Evolutionary conservation across 2,888 invertebrate species (phyloP).

Genomic region (Chrysina gloriosa): DNA sequence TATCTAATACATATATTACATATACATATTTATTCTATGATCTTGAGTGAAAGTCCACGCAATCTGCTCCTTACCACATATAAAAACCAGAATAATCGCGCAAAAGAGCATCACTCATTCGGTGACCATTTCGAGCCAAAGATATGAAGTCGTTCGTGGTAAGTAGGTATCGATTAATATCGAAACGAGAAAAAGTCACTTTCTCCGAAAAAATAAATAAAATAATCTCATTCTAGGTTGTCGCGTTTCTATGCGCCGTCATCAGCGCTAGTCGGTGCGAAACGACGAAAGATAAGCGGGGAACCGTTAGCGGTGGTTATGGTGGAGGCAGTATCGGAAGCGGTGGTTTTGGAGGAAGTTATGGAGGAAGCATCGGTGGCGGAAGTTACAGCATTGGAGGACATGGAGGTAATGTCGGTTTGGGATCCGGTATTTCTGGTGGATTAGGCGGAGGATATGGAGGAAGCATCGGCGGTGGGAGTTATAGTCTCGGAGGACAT

Average conservation of each 20-base stretch:
- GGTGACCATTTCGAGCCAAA: conserved; percentile 37
- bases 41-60: conserved; percentile 30
- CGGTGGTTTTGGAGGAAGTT: conserved; percentile 42
- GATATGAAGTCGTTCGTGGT: conserved; percentile 46
- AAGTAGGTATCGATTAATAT: too few relatives aligned
- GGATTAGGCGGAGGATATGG: conserved; percentile 45
- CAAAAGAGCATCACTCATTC: neutral
- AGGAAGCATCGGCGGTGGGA: conserved; percentile 49
- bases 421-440: conserved; percentile 54
- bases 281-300: conserved; percentile 43
- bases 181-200: neutral
- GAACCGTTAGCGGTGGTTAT: conserved; percentile 49
- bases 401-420: conserved; percentile 40
- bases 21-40: neutral
- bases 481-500: conserved; percentile 40
- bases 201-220: neutral
- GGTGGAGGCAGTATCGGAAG: conserved; percentile 42
- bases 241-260: conserved; percentile 53
- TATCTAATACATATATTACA: neutral
- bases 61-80: neutral
- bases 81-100: conserved; percentile 21
- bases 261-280: conserved; percentile 43
- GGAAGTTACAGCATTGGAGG: conserved; percentile 42
- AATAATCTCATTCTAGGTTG: conserved; percentile 51
- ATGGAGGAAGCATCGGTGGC: conserved; percentile 45